phyloP scores from a whole-genome alignment of 2,888 invertebrate species.

The Hetaerina titia region DNA sequence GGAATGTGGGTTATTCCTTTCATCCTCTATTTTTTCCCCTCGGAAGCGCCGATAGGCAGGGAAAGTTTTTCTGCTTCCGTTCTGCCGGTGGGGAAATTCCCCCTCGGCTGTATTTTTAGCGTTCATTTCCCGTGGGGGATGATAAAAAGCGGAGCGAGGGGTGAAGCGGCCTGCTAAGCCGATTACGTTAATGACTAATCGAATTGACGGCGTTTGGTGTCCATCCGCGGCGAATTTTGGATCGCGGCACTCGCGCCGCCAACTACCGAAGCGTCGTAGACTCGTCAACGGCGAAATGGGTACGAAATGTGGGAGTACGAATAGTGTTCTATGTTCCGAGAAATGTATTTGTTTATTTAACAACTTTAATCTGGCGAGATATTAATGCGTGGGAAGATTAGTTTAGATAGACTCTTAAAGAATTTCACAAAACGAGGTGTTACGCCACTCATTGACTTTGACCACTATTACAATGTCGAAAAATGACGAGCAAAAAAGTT shows the following conservation, averaged over 20 bases:
- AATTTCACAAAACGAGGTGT: too few relatives aligned
- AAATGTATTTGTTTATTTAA: too few relatives aligned
- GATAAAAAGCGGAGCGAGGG: not conserved
- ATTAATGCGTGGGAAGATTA: too few relatives aligned
- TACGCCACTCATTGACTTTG: too few relatives aligned
- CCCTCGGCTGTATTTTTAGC: conserved; percentile 10
- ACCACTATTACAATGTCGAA: too few relatives aligned
- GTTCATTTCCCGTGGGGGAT: not conserved
- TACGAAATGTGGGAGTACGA: too few relatives aligned
- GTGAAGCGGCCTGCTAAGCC: not conserved
- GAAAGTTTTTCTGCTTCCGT: not conserved
- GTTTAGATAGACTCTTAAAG: too few relatives aligned
- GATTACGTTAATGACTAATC: conserved; percentile 21
- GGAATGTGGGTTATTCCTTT: conserved; percentile 24
- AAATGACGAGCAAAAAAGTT: too few relatives aligned
- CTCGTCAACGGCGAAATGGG: not conserved
- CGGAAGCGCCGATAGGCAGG: not conserved
- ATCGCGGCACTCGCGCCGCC: not conserved
- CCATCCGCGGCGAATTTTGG: not conserved
- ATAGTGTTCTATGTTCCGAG: too few relatives aligned
- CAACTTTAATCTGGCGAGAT: too few relatives aligned
- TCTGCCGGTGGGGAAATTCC: not conserved
- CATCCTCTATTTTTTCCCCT: not conserved
- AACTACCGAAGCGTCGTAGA: not conserved
- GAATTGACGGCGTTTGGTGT: not conserved